Conservation (phyloP, 2,888 invertebrate genomes). For the Eremobia ochroleuca region DNA sequence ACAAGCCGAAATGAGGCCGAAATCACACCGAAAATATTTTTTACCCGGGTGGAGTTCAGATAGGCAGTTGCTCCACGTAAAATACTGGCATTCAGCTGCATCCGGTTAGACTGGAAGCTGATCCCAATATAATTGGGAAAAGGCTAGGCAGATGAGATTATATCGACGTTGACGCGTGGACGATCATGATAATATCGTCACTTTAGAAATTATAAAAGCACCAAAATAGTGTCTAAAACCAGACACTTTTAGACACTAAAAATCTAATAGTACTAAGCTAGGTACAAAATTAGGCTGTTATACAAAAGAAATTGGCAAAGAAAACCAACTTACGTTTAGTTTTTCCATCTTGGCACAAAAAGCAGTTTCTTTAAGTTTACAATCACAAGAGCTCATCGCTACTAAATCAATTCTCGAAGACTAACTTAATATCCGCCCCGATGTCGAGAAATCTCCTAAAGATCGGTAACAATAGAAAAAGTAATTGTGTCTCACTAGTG, state of each 20-base stretch:
- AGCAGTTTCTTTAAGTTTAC: slow-evolving; percentile 28
- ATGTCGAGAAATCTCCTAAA: no score
- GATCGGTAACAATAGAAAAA: no score
- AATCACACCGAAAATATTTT: no score
- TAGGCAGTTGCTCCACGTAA: no score
- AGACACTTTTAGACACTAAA: no score
- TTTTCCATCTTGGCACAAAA: slow-evolving; percentile 52
- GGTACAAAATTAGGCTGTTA: not conserved
- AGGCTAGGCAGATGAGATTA: not conserved
- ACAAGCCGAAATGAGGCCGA: no score
- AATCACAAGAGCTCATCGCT: slow-evolving; percentile 49
- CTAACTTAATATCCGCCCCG: no score
- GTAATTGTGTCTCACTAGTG: no score
- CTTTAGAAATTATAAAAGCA: not conserved
- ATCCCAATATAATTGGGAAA: no score
- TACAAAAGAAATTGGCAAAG: slow-evolving; percentile 19
- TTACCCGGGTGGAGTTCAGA: no score
- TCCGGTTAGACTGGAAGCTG: no score
- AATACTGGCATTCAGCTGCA: no score
- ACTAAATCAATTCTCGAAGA: slow-evolving; percentile 35
- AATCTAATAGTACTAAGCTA: not conserved
- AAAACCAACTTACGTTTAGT: slow-evolving; percentile 55
- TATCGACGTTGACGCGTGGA: not conserved
- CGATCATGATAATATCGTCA: not conserved
- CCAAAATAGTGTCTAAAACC: not conserved